Conservation (phyloP, 2,113 vertebrate genomes). For the Cnemophilus loriae region DNA sequence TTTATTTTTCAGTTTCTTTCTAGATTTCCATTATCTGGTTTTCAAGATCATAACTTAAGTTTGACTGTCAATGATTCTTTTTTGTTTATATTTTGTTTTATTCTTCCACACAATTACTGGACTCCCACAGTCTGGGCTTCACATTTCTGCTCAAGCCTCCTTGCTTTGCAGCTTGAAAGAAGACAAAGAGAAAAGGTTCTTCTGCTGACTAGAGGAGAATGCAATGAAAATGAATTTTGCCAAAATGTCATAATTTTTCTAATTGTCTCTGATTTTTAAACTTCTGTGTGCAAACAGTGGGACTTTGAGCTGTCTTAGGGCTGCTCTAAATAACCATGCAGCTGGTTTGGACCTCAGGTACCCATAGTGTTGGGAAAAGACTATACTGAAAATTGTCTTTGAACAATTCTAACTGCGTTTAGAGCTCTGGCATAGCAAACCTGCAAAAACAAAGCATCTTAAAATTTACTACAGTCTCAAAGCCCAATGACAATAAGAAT, state of each 20-base stretch:
- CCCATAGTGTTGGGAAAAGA: neutral
- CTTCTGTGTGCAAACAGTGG: neutral
- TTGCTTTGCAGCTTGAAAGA: neutral
- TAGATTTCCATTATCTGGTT: neutral
- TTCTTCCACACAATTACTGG: neutral
- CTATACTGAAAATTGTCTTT: neutral
- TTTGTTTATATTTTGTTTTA: neutral
- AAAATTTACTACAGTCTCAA: neutral
- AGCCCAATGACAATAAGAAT: neutral
- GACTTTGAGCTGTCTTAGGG: neutral
- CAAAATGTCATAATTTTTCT: neutral
- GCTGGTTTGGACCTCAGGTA: neutral
- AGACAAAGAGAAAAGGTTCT: neutral
- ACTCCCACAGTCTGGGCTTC: neutral
- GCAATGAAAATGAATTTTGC: neutral
- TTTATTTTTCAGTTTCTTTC: neutral
- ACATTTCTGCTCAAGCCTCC: neutral
- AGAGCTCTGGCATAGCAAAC: neutral
- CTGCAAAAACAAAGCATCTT: neutral
- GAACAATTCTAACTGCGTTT: neutral
- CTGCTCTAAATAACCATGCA: neutral
- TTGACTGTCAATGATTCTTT: neutral
- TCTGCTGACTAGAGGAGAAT: neutral
- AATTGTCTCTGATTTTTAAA: neutral
- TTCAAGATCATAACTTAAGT: neutral